Conservation (phyloP, 2,113 vertebrate genomes). For the Tenrec ecaudatus region DNA sequence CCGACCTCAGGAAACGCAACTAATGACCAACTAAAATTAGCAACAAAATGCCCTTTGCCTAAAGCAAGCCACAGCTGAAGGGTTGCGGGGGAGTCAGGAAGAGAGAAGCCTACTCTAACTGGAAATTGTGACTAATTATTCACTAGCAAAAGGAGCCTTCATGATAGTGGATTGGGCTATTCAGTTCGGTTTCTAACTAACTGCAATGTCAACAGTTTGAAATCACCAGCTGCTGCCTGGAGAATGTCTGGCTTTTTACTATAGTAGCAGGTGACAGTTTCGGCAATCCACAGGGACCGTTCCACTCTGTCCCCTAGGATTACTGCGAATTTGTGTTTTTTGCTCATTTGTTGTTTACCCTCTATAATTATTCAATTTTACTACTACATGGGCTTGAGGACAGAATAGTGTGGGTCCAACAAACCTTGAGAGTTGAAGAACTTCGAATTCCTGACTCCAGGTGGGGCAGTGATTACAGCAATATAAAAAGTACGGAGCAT, state of each 20-base stretch:
- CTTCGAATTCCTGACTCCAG: not conserved
- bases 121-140: not conserved
- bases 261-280: too few species aligned
- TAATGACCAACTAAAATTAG: constrained; percentile 56
- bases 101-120: not conserved
- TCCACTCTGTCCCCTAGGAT: too few species aligned
- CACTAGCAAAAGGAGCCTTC: too few species aligned
- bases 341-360: not conserved
- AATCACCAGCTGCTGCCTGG: too few species aligned
- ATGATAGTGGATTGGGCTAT: too few species aligned
- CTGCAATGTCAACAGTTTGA: too few species aligned
- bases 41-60: constrained; percentile 48
- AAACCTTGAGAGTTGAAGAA: not conserved
- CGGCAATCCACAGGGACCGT: too few species aligned
- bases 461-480: not conserved
- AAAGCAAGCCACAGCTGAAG: constrained; percentile 3
- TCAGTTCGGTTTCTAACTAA: too few species aligned
- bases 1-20: constrained; percentile 23
- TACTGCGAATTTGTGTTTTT: too few species aligned
- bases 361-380: not conserved
- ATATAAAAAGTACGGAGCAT: not conserved
- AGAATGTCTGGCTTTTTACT: too few species aligned
- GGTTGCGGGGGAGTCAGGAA: not conserved
- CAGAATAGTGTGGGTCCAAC: not conserved
- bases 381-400: not conserved